Evolutionary conservation across 2,113 vertebrate species (phyloP), one percentile per base, ranked within the genome.

Genomic region (Mobula birostris): DNA sequence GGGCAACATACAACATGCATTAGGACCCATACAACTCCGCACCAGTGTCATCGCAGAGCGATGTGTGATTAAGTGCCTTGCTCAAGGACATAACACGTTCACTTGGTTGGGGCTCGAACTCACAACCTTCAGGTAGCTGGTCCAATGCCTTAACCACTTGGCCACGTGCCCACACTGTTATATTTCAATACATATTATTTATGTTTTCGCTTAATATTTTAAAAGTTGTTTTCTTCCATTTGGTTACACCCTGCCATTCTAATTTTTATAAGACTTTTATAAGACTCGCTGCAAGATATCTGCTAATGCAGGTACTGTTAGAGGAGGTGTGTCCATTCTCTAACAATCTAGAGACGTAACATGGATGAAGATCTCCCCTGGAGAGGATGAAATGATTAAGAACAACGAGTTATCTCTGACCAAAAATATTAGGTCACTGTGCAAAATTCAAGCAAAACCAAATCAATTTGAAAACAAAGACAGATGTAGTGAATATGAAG

Each of bases 401-500:
- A 87, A 29, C 21, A 85, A 58, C 58, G 36, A 3, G 11, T n/a
- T 79, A 79, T 15, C 4, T 29, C 74, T 76, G 24, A 76, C 74
- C 74, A 78, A 78, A 78, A 78, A n/a, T 78, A 11, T 58, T 29
- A 87, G 27, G 8, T 87, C 61, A 15, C 24, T 61, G 78, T 32
- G 32, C 56, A 61, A 61, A 87, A 61, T 58, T 87, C 56, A 87
- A 21, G 27, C 58, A 87, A 87, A 58, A 87, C 27, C 56, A 61
- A 27, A 29, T 29, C 5, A 61, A 87, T 11, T 29, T 87, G 48
- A 80, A 80, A 80, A 32, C 14, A 80, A 80, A 80, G 78, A 80
- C 78, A 80, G 78, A n/a, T 40, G 32, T 48, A 87, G 29, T 87
- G 56, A 87, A 87, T 61, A 85, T 61, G 82, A 48, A 85, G 82